phyloP scores from a whole-genome alignment of 2,113 vertebrate species.

The Phylloscopus trochiloides region DNA sequence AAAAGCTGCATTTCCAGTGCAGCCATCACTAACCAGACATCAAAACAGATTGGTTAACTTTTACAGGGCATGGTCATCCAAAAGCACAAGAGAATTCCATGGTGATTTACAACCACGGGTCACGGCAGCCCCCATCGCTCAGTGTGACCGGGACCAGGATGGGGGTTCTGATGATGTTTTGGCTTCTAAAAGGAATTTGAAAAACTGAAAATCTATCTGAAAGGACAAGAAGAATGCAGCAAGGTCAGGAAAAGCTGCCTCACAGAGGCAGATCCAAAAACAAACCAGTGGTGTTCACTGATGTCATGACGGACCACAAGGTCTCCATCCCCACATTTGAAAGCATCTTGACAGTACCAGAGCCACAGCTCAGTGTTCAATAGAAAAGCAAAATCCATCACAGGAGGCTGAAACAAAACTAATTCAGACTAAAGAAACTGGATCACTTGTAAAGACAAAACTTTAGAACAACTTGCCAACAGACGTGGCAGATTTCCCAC shows the following conservation, averaged over 20 bases:
- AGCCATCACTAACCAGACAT: neutral
- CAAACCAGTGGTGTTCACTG: neutral
- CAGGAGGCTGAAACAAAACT: neutral
- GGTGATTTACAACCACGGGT: neutral
- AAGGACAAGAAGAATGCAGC: neutral
- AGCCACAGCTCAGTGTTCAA: neutral
- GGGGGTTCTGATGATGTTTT: neutral
- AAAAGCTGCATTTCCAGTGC: neutral
- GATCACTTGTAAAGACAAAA: neutral
- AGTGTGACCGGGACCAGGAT: fast-evolving
- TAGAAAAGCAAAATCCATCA: neutral
- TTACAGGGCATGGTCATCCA: neutral
- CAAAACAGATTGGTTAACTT: neutral
- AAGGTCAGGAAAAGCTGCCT: neutral
- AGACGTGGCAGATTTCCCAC: neutral
- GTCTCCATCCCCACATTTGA: neutral
- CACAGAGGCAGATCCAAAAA: neutral
- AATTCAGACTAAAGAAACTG: neutral
- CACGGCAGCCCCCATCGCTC: fast-evolving
- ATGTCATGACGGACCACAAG: neutral
- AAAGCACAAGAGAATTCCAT: neutral
- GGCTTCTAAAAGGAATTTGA: neutral
- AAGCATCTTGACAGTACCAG: neutral
- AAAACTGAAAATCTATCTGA: neutral
- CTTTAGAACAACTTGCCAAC: neutral